phyloP scores from a whole-genome alignment of 2,113 vertebrate genomes.

The Regulus satrapa region DNA sequence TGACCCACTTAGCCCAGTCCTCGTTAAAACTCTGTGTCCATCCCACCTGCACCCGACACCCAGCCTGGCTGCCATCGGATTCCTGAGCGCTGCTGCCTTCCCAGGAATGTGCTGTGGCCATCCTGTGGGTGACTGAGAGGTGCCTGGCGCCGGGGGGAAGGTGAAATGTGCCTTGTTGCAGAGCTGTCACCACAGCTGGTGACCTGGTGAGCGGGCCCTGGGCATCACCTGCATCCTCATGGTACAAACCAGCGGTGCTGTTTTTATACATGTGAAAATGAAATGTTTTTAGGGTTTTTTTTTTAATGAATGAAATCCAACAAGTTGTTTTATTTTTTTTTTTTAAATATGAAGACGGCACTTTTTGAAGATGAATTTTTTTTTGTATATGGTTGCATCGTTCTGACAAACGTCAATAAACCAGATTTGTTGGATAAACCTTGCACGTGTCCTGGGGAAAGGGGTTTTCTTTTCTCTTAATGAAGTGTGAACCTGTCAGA shows the following conservation, averaged over 20 bases:
- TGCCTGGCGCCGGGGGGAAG: not conserved
- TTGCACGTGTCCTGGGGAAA: not conserved
- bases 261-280: slow-evolving; percentile 3
- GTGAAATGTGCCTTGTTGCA: not conserved
- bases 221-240: not conserved
- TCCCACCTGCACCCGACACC: not conserved
- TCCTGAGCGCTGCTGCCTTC: not conserved
- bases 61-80: not conserved
- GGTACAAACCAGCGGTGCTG: not conserved
- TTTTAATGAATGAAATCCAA: not conserved
- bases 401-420: slow-evolving; percentile 58
- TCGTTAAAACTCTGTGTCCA: not conserved
- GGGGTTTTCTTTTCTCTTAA: not conserved
- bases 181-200: not conserved
- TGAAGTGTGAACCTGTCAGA: not conserved
- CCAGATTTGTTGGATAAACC: not conserved
- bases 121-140: not conserved
- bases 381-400: not conserved
- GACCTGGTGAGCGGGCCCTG: not conserved
- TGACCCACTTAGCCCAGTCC: not conserved
- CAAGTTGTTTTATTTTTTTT: slow-evolving; percentile 39
- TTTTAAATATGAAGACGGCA: slow-evolving; percentile 8
- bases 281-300: not conserved
- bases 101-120: not conserved
- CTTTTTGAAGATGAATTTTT: not conserved